Percentiles rank a stretch among this genome's conserved stretches.
These are phyloP conservation scores for Pangasianodon hypophthalmus DNA, from an alignment of 2,113 vertebrate species.

Conservation along the genomic window DNA sequence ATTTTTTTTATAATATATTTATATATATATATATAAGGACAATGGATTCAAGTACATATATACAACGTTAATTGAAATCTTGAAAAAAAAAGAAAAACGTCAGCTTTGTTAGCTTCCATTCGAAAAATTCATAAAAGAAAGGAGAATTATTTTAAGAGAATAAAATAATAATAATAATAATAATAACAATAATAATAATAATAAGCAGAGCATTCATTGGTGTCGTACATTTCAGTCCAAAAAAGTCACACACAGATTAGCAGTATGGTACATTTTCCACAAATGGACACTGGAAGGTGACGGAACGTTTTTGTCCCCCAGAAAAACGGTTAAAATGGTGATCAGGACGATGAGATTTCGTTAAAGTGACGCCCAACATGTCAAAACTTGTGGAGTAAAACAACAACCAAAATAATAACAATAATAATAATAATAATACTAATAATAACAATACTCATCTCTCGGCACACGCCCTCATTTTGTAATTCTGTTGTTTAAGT, in stretches of 20 bases:
- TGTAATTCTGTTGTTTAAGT: constrained; percentile 16
- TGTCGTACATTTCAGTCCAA: constrained; percentile 61
- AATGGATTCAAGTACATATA: constrained; percentile 69
- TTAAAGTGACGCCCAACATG: not conserved
- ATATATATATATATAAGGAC: constrained; percentile 59
- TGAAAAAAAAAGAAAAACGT: constrained; percentile 54
- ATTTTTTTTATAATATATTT: constrained; percentile 51
- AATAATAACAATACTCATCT: not conserved
- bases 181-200: constrained; percentile 58
- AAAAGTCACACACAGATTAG: constrained; percentile 26
- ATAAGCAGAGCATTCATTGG: constrained; percentile 73
- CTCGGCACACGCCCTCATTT: not conserved
- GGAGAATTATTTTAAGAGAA: constrained; percentile 57
- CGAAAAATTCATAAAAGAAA: constrained; percentile 48
- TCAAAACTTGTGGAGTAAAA: not conserved
- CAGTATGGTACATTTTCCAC: constrained; percentile 21
- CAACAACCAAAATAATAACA: not conserved
- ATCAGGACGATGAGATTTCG: not conserved
- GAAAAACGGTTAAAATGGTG: not conserved
- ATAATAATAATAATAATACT: not conserved
- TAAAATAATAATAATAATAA: constrained; percentile 58
- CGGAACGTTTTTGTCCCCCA: too few relatives aligned
- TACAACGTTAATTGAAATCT: constrained; percentile 64
- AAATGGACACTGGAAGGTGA: not conserved
- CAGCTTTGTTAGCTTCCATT: constrained; percentile 63